Conservation (phyloP, 1,140 invertebrate species). For the Holotrichia oblita region DNA sequence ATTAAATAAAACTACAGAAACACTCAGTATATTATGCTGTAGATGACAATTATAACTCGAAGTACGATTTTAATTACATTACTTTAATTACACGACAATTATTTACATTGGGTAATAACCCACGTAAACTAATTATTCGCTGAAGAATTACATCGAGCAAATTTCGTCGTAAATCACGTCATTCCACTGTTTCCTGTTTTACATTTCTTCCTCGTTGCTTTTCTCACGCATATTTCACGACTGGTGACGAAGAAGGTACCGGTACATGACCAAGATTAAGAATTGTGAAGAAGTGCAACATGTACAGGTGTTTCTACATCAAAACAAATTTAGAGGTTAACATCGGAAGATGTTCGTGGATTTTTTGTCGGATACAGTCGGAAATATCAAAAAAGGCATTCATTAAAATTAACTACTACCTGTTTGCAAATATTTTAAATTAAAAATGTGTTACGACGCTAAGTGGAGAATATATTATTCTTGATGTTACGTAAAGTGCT, state of each 20-base stretch:
- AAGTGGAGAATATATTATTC: not conserved
- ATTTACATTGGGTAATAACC: not conserved
- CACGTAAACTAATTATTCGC: constrained; percentile 6
- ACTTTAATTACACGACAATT: not conserved
- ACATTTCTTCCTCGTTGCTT: constrained; percentile 7
- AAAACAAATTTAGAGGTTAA: not conserved
- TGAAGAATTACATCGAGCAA: not conserved
- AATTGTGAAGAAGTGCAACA: not conserved
- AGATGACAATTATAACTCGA: too few relatives aligned
- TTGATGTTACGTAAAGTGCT: not conserved
- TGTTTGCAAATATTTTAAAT: not conserved
- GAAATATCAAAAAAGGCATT: not conserved
- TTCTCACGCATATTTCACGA: constrained; percentile 16
- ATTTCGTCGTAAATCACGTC: not conserved
- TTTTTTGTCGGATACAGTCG: not conserved
- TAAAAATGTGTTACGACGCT: not conserved
- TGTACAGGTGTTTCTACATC: not conserved
- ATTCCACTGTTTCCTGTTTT: not conserved
- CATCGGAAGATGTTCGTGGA: not conserved
- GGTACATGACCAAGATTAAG: not conserved
- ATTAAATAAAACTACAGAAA: too few relatives aligned
- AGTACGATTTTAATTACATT: not conserved
- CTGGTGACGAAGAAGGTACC: not conserved
- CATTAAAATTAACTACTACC: not conserved
- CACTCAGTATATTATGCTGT: too few relatives aligned